Conservation (phyloP, 2,888 invertebrate species). For the Mythimna vitellina region DNA sequence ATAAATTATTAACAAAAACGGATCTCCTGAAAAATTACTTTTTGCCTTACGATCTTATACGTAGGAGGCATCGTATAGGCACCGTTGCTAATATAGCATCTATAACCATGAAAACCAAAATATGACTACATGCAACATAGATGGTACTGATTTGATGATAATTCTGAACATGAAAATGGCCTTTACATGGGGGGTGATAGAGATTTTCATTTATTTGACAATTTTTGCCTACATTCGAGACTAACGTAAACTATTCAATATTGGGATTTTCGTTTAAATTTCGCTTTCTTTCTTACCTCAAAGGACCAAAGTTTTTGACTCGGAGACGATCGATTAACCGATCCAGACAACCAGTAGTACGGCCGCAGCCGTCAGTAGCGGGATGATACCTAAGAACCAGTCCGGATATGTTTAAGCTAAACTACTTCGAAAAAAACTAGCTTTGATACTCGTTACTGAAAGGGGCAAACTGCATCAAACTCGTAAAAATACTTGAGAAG, state of each 20-base stretch:
- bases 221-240: slow-evolving; percentile 49
- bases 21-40: too few species aligned
- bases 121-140: slow-evolving; percentile 54
- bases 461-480: slow-evolving; percentile 26
- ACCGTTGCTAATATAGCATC: slow-evolving; percentile 9
- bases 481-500: slow-evolving; percentile 6
- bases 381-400: slow-evolving; percentile 88
- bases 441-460: slow-evolving; percentile 43
- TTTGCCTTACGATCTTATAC: too few species aligned
- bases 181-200: slow-evolving; percentile 43
- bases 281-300: slow-evolving; percentile 85
- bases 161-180: slow-evolving; percentile 53
- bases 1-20: too few species aligned
- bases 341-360: slow-evolving; percentile 86
- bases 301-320: slow-evolving; percentile 88
- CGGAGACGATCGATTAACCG: slow-evolving; percentile 86
- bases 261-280: slow-evolving; percentile 57
- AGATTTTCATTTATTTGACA: slow-evolving; percentile 33
- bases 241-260: slow-evolving; percentile 44
- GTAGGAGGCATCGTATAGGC: neutral
- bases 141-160: slow-evolving; percentile 50
- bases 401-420: slow-evolving; percentile 78
- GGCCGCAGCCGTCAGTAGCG: slow-evolving; percentile 86
- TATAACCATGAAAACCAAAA: slow-evolving; percentile 34
- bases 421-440: slow-evolving; percentile 55